A percentile compares a stretch with the other conserved stretches of the same genome.
Evolutionary conservation across 2,888 invertebrate species (phyloP).

Genomic region (Liopterus haemorrhoidalis): DNA sequence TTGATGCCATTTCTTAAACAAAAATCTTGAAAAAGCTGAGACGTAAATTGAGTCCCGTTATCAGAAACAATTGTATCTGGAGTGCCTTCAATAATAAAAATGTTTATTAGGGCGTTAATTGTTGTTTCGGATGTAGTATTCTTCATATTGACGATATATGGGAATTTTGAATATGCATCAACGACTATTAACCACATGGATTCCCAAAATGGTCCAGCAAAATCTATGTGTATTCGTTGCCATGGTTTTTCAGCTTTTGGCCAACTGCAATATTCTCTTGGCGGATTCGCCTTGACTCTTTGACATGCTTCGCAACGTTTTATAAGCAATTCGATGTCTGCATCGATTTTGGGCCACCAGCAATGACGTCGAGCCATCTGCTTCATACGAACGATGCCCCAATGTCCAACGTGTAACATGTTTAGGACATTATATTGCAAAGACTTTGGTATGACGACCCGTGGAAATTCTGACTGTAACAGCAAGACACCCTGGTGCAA

Average conservation of each 20-base stretch:
- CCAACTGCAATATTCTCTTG: slow-evolving; percentile 26
- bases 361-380: no score
- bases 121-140: slow-evolving; percentile 13
- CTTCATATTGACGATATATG: slow-evolving; percentile 23
- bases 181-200: slow-evolving; percentile 21
- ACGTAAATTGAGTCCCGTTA: slow-evolving; percentile 31
- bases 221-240: slow-evolving; percentile 24
- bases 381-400: slow-evolving; percentile 25
- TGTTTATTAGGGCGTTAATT: slow-evolving; percentile 13
- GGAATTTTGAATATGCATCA: slow-evolving; percentile 26
- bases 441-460: no score
- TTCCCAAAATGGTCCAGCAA: slow-evolving; percentile 22
- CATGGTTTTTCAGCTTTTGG: slow-evolving; percentile 24
- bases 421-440: no score
- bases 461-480: no score
- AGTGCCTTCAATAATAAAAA: slow-evolving; percentile 30
- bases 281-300: slow-evolving; percentile 24
- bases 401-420: no score
- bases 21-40: no score
- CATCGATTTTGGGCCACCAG: no score
- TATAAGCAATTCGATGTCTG: no score
- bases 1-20: no score
- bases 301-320: no score
- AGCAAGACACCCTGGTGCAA: no score
- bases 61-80: slow-evolving; percentile 30